These are phyloP conservation scores for Cephus rjabovi DNA, from an alignment of 2,888 invertebrate genomes.

Conservation along the genomic window DNA sequence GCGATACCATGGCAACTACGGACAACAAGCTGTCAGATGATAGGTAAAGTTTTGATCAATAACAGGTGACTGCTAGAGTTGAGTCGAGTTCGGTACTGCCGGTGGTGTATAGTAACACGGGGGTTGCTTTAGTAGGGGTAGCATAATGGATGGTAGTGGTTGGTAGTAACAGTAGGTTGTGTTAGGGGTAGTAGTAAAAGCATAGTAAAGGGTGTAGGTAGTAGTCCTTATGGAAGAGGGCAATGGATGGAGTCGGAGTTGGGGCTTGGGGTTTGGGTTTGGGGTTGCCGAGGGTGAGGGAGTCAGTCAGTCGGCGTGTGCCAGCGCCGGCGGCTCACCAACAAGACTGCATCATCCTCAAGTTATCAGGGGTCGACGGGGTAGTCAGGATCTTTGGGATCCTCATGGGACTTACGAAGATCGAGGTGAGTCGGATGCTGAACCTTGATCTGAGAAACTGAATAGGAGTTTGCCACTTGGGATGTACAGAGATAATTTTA, in stretches of 20 bases:
- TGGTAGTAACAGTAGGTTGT: constrained; percentile 6
- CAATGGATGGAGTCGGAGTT: constrained; percentile 36
- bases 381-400: background rate
- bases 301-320: constrained; percentile 58
- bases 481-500: background rate
- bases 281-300: constrained; percentile 18
- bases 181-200: constrained; percentile 36
- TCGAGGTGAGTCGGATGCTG: background rate
- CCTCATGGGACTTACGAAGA: background rate
- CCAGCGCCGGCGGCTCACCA: constrained; percentile 44
- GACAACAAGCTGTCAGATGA: constrained; percentile 67
- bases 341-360: constrained; percentile 1
- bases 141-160: background rate
- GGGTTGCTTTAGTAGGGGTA: background rate
- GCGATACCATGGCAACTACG: constrained; percentile 62
- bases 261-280: constrained; percentile 5
- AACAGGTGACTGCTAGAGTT: constrained; percentile 59
- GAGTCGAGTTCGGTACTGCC: constrained; percentile 23
- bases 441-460: background rate
- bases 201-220: constrained; percentile 3
- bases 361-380: background rate
- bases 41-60: constrained; percentile 66
- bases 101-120: constrained; percentile 5
- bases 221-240: constrained; percentile 42
- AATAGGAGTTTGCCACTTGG: background rate